Percentiles rank a stretch among this genome's conserved stretches.
phyloP scores from a whole-genome alignment of 23 tunicate genomes.

The Botrylloides violaceus region DNA sequence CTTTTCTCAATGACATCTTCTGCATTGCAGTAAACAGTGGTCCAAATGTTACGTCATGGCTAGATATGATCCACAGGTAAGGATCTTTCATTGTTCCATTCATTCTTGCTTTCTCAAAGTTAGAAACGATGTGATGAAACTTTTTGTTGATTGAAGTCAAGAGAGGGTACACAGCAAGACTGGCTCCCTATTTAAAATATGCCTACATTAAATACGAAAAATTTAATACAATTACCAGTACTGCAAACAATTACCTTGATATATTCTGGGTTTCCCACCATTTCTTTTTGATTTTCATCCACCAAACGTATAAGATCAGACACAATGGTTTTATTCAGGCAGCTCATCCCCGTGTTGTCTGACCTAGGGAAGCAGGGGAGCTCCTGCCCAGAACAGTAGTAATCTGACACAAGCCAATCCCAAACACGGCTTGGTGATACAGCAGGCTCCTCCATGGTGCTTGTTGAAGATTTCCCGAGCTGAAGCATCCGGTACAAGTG shows the following conservation, averaged over 20 bases:
- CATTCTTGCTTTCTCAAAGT: neutral
- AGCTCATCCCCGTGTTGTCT: neutral
- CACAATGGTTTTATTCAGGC: slow-evolving; percentile 7
- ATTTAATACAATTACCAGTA: neutral
- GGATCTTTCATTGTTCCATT: neutral
- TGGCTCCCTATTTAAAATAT: slow-evolving; percentile 9
- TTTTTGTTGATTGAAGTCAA: slow-evolving; percentile 18
- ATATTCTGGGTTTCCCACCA: slow-evolving; percentile 18
- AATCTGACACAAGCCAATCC: slow-evolving; percentile 26
- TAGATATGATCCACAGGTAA: slow-evolving; percentile 16
- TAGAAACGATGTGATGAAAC: slow-evolving; percentile 10
- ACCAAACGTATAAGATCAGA: slow-evolving; percentile 9
- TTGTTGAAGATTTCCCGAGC: neutral
- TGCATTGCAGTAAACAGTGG: slow-evolving; percentile 9
- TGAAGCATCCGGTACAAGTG: neutral
- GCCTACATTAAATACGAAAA: neutral
- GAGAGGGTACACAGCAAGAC: slow-evolving; percentile 21
- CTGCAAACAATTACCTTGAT: slow-evolving; percentile 7
- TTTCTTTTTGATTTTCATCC: slow-evolving; percentile 9
- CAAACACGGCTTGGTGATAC: slow-evolving; percentile 23
- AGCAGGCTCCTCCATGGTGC: neutral
- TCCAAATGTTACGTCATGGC: slow-evolving; percentile 19
- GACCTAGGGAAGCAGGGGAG: slow-evolving; percentile 15
- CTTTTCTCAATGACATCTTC: slow-evolving; percentile 5
- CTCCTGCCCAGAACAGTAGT: slow-evolving; percentile 18